Evolutionary conservation across 2,888 invertebrate species (phyloP).

Genomic region (Octodonta nipae): DNA sequence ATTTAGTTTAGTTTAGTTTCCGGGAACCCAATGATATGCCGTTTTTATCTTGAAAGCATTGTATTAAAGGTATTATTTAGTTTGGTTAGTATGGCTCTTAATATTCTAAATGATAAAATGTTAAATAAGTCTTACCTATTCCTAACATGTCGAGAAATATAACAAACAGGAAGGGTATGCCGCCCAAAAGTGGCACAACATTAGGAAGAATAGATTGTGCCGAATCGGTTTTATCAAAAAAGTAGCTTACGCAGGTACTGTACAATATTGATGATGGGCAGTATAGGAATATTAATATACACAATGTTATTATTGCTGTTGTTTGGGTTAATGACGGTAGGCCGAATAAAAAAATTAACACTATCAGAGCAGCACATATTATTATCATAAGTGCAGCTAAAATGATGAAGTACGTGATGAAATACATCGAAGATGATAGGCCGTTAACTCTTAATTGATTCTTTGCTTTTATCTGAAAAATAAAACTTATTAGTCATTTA

Average conservation of each 20-base stretch:
- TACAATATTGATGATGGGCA: constrained; percentile 64
- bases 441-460: constrained; percentile 74
- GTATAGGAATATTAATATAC: constrained; percentile 53
- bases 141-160: constrained; percentile 58
- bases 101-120: too few relatives aligned
- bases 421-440: constrained; percentile 60
- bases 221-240: constrained; percentile 71
- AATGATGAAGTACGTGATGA: constrained; percentile 60
- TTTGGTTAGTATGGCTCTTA: too few relatives aligned
- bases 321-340: constrained; percentile 56
- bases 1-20: too few relatives aligned
- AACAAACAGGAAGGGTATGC: constrained; percentile 61
- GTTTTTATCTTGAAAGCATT: too few relatives aligned
- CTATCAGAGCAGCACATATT: constrained; percentile 50
- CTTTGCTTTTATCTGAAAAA: constrained; percentile 60
- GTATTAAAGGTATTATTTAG: too few relatives aligned
- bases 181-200: constrained; percentile 58
- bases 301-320: constrained; percentile 54
- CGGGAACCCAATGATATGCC: too few relatives aligned
- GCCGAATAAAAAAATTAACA: constrained; percentile 52
- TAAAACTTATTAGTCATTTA: too few relatives aligned
- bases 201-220: constrained; percentile 69
- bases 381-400: constrained; percentile 55
- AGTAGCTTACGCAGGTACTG: constrained; percentile 62
- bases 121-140: constrained; percentile 56